Conservation (phyloP, 2,888 invertebrate species). For the Zhuqinia jingwanae region DNA sequence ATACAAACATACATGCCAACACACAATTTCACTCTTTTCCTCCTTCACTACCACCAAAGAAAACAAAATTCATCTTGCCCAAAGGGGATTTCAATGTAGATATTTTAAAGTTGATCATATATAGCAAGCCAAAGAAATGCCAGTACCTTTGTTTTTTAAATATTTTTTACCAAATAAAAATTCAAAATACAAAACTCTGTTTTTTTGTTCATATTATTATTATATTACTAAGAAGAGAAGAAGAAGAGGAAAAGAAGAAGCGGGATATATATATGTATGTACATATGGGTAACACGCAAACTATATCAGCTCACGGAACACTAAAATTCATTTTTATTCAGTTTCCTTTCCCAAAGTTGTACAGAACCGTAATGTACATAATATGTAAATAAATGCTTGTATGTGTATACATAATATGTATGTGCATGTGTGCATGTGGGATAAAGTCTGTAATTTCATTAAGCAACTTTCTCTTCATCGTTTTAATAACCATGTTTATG, state of each 20-base stretch:
- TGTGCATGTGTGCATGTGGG: conserved; percentile 36
- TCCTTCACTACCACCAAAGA: not conserved
- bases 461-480: conserved; percentile 47
- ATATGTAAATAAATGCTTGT: not conserved
- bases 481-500: conserved; percentile 56
- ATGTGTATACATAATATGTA: conserved; percentile 15
- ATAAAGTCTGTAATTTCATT: conserved; percentile 55
- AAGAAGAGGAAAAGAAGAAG: no score
- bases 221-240: no score
- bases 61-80: not conserved
- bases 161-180: no score
- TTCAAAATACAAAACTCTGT: no score
- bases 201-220: no score
- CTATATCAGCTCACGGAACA: no score
- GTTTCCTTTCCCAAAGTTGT: not conserved
- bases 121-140: not conserved
- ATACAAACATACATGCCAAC: conserved; percentile 24
- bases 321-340: not conserved
- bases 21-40: conserved; percentile 42
- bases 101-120: not conserved
- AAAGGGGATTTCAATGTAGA: not conserved
- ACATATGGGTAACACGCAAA: no score
- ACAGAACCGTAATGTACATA: not conserved
- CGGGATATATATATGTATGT: no score
- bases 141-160: not conserved